Evolutionary conservation across 2,113 vertebrate genomes (phyloP), one percentile per base, ranked within the genome.

Genomic region (Atherinomorus stipes): DNA sequence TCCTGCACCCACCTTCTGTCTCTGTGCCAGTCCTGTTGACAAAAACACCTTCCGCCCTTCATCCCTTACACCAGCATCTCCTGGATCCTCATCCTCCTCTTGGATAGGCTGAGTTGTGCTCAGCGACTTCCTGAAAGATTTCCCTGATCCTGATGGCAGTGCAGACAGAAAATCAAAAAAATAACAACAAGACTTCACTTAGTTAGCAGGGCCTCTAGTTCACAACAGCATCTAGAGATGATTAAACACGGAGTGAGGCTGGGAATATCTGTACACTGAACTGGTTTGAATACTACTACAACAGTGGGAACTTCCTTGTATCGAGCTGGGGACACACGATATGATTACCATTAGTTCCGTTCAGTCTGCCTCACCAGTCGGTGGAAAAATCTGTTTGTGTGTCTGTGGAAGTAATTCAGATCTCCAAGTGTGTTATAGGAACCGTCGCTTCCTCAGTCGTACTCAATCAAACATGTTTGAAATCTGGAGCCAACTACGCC

Each of bases 1-100:
- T 34, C 4, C 4, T 34, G 9, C 31, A n/a, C 95, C 94, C 89
- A 97, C 96, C 95, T 62, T 96, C 93, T 78, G 85, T 78, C 68
- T 97, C 95, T 51, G 95, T 80, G 61, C 92, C 94, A 80, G 96
- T 94, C 90, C 76, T 88, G 64, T 90, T 94, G 66, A 95, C 58
- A 62, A 90, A 75, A 19, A 85, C 23, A 51, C 78, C 80, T 49
- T 88, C 76, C 21, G 84, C 54, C 80, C 68, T 53, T 80, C 89
- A 52, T 77, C 87, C 56, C 88, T 91, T 34, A 50, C 61, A 53
- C 13, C 56, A 12, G 79, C 51, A 73, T 85, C 89, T 80, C 89
- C 91, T 65, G 58, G 13, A 57, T 80, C 76, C 65, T 94, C 94
- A 21, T 84, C 72, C 49, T 74, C 83, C 69, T 96, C 91, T 64